Base-by-base conservation (phyloP, 2,797 vertebrate genomes). In the Podargus strigoides region DNA sequence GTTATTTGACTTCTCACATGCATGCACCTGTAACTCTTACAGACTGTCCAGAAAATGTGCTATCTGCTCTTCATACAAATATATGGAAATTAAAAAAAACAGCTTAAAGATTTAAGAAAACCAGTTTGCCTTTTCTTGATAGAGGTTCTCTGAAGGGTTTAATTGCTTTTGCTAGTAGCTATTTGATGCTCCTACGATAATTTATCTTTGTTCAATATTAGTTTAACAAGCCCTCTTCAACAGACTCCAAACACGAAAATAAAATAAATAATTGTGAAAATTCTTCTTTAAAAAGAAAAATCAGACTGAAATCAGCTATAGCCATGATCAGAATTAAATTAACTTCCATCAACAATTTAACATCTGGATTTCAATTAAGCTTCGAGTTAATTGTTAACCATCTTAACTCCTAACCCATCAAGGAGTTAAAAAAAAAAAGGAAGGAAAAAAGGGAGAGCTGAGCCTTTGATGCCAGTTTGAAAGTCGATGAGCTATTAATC, bases 401-500 rank as follows among this genome's bases (percentile, higher is more conserved):
- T 70, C 94, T 95, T 96, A 96, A 94, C 93, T 96, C 94, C 76
- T 87, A 95, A 90, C 49, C 94, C 96, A 95, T 95, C 96, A 90
- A 96, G 94, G 79, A 78, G 69, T 90, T 80, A 58, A 83, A 74
- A 77, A 73, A 67, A 28, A 27, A 32, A 72, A 78, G 55, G 7
- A 94, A 68, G 72, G 89, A 84, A 68, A 64, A 96, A 73, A 88
- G 32, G 63, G 34, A 93, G 70, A 96, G 80, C 90, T 94, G 75
- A 78, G 88, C 85, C 95, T 97, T 96, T 97, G 96, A 63, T 96
- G 94, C 64, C 77, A 79, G 81, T 36, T 78, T 90, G 82, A 84
- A 93, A 94, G 96, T 97, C 96, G 94, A 94, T 62, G 80, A 67
- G 94, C 96, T 97, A 98, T 97, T 97, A 97, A 98, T 97, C 98